Conservation (phyloP, 2,888 invertebrate genomes). For the Lomographa bimaculata region DNA sequence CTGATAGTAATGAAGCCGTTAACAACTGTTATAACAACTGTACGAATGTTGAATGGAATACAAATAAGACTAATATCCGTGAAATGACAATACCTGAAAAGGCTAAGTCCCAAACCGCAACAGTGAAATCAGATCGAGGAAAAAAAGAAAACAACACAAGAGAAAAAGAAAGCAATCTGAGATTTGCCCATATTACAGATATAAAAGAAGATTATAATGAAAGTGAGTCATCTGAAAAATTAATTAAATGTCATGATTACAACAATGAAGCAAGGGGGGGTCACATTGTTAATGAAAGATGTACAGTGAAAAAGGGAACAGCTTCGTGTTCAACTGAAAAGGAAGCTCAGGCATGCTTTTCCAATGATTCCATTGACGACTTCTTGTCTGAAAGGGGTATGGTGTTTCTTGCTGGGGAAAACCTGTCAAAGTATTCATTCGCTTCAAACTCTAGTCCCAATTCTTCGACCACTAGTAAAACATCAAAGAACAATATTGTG, state of each 20-base stretch:
- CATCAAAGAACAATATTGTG: conserved; percentile 63
- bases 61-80: neutral
- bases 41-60: conserved; percentile 2
- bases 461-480: conserved; percentile 49
- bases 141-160: conserved; percentile 39
- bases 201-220: conserved; percentile 16
- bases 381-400: conserved; percentile 62
- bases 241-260: conserved; percentile 58
- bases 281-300: neutral
- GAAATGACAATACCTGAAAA: conserved; percentile 1
- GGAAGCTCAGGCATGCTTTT: conserved; percentile 60
- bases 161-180: conserved; percentile 16
- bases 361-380: conserved; percentile 70
- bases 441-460: conserved; percentile 41
- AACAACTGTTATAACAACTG: neutral
- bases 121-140: conserved; percentile 43
- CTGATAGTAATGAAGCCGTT: conserved; percentile 34
- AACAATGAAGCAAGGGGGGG: no score
- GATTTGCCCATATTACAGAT: no score
- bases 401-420: conserved; percentile 48
- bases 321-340: conserved; percentile 53
- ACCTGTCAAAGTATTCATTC: conserved; percentile 57
- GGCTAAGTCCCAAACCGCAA: neutral
- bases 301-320: conserved; percentile 7
- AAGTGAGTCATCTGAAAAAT: conserved; percentile 51